Evolutionary conservation across 1,140 invertebrate genomes (phyloP), one percentile per base, ranked within the genome.

Genomic region (Formica exsecta): DNA sequence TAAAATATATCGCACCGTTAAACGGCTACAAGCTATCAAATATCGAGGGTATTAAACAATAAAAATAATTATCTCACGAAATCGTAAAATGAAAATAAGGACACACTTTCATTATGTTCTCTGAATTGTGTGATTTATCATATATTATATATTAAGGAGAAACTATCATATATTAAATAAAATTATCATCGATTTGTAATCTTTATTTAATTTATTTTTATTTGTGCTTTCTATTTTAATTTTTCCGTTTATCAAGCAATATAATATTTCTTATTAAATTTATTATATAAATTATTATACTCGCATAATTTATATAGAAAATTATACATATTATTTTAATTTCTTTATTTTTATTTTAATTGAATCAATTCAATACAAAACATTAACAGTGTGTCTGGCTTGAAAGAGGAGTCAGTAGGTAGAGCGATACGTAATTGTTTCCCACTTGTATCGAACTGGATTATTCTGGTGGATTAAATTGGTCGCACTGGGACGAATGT

Each of bases 381-480:
- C 61, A 22, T 51, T 22, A 16, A 44, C 16, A 65, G 1, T 0
- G 9, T 64, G 0, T 44, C 25, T 25, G n/a, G 16, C 19, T 70
- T 41, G 65, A 73, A 59, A n/a, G 5, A 44, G 9, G 38, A 59
- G 0, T 38, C 44, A 19, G 36, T 9, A 29, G 48, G 11, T 77
- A 16, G 16, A 41, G 9, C 13, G 77, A 19, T 19, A 29, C 13
- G 32, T 81, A 62, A 83, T 83, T 62, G 38, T 73, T 71, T 59
- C 11, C 3, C 25, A 44, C 51, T 73, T 73, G 19, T 73, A 48
- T 73, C 68, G 54, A 74, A 36, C 68, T 61, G 68, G n/a, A 83
- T 83, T 73, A 83, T 61, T 36, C n/a, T 41, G 38, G 5, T 25
- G 54, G 68, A 73, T 74, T 83, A 74, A 83, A 74, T 83, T 74